Evolutionary conservation across 2,888 invertebrate genomes (phyloP).

Genomic region (Mythimna impura): DNA sequence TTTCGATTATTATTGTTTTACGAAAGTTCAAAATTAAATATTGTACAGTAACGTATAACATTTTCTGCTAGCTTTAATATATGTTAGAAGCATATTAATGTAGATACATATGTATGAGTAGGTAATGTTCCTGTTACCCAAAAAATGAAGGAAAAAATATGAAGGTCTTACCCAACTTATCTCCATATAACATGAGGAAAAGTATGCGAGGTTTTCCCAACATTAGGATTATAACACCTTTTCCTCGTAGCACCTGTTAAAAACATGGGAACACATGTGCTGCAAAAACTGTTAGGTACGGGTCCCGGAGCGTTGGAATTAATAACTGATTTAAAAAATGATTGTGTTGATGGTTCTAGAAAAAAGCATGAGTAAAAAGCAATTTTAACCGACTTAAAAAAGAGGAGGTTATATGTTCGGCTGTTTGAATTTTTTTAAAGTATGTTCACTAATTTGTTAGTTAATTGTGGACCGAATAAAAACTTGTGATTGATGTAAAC

Average conservation of each 20-base stretch:
- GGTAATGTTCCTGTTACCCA: neutral
- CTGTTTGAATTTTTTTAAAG: no score
- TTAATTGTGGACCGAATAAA: no score
- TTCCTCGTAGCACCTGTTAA: conserved; percentile 43
- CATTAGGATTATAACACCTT: conserved; percentile 52
- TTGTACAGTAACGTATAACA: neutral
- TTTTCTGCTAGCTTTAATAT: neutral
- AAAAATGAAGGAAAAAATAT: conserved; percentile 6
- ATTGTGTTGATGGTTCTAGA: neutral
- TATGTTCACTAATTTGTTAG: no score
- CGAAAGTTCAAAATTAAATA: neutral
- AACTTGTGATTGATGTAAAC: no score
- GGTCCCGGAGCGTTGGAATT: conserved; percentile 17
- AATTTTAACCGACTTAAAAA: no score
- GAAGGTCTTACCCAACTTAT: conserved; percentile 25
- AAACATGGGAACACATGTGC: conserved; percentile 19
- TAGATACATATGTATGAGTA: neutral
- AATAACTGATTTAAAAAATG: conserved; percentile 19
- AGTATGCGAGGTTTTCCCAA: conserved; percentile 39
- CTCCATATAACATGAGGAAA: conserved; percentile 29
- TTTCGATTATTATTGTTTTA: neutral
- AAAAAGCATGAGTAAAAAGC: neutral
- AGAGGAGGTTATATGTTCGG: no score
- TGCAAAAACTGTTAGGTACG: conserved; percentile 25
- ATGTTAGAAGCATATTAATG: conserved; percentile 1